Conservation (phyloP, 2,888 invertebrate genomes). For the Heliconius ismenius region DNA sequence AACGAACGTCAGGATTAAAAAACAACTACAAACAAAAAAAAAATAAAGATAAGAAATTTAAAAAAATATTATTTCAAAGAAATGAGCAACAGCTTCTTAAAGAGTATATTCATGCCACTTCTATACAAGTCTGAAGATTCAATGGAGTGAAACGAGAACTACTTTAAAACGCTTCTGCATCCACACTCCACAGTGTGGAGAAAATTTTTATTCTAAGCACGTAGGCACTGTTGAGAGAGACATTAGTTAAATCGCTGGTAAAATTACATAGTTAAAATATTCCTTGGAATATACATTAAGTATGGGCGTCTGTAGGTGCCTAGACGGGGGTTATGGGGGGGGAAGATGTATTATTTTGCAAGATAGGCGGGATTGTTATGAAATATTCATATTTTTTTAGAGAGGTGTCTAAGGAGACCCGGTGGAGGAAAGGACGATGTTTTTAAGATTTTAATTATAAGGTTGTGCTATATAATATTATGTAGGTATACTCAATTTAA, state of each 20-base stretch:
- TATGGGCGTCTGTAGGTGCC: background rate
- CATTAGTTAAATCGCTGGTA: conserved; percentile 50
- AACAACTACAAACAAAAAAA: background rate
- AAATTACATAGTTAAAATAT: conserved; percentile 48
- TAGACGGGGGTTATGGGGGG: background rate
- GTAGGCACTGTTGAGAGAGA: conserved; percentile 49
- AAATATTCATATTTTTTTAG: conserved; percentile 8
- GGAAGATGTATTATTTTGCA: background rate
- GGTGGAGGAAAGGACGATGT: too few species aligned
- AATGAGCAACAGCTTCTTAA: conserved; percentile 13
- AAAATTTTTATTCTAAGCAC: conserved; percentile 48
- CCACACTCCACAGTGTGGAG: conserved; percentile 28
- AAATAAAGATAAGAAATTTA: too few species aligned
- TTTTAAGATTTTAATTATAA: too few species aligned
- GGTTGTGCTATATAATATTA: too few species aligned
- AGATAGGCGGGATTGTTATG: background rate
- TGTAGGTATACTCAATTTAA: too few species aligned
- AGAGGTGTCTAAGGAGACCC: background rate
- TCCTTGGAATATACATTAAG: conserved; percentile 28
- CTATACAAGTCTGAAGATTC: conserved; percentile 31
- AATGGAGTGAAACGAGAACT: conserved; percentile 42
- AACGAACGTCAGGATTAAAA: too few species aligned
- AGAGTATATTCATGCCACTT: conserved; percentile 16
- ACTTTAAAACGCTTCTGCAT: conserved; percentile 41
- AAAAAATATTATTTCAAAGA: background rate